Percentiles rank a stretch among this genome's conserved stretches.
These are phyloP conservation scores for Meiosimyza decipiens DNA, from an alignment of 2,888 invertebrate species.

Conservation along the genomic window DNA sequence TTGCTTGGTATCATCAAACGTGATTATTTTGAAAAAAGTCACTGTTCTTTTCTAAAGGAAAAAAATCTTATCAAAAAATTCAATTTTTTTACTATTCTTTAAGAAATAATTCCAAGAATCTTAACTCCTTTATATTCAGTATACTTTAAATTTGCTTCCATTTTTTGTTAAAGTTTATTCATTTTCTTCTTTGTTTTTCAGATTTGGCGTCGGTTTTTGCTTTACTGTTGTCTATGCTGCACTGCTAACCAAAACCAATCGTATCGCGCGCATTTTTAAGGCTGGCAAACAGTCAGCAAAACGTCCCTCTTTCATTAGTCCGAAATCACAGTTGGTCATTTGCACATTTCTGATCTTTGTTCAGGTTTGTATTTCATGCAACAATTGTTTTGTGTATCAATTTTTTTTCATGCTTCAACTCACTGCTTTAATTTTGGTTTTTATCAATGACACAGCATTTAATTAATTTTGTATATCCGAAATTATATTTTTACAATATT, in stretches of 20 bases:
- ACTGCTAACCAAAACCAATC: slow-evolving; percentile 95
- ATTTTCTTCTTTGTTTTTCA: slow-evolving; percentile 56
- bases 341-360: slow-evolving; percentile 88
- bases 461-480: background rate
- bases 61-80: background rate
- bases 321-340: slow-evolving; percentile 89
- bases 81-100: slow-evolving; percentile 13
- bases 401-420: too few relatives aligned
- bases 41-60: background rate
- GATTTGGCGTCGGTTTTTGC: slow-evolving; percentile 92
- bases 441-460: background rate
- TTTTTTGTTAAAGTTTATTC: background rate
- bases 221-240: slow-evolving; percentile 98
- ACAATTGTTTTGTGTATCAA: background rate
- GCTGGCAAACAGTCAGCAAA: slow-evolving; percentile 96
- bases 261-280: slow-evolving; percentile 96
- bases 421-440: too few relatives aligned
- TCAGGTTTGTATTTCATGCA: slow-evolving; percentile 73
- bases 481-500: background rate
- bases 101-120: background rate
- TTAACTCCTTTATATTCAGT: background rate
- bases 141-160: background rate
- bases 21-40: too few relatives aligned
- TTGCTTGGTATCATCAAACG: too few relatives aligned
- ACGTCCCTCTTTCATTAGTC: slow-evolving; percentile 92